Evolutionary conservation across 1,140 invertebrate species (phyloP).

Genomic region (Anastrepha obliqua): DNA sequence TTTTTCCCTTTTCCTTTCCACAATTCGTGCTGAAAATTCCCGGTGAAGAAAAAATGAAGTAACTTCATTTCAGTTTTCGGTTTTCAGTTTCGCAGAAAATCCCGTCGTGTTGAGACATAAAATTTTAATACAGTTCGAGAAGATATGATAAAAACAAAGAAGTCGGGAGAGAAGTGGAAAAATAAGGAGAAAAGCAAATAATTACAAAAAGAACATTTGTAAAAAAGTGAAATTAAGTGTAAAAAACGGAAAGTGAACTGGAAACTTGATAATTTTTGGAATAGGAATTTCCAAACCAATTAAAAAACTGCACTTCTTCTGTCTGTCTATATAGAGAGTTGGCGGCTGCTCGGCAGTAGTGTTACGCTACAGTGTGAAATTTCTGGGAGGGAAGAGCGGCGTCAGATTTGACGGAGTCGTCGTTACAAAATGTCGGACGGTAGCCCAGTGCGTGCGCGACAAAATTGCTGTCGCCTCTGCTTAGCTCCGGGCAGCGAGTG

Average conservation of each 20-base stretch:
- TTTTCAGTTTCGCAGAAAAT: constrained; percentile 55
- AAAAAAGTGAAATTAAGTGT: constrained; percentile 56
- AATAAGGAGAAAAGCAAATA: not conserved
- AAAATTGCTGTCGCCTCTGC: constrained; percentile 73
- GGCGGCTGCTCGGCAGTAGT: not conserved
- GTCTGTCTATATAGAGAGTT: constrained; percentile 11
- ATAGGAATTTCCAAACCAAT: constrained; percentile 11
- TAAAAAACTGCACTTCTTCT: not conserved
- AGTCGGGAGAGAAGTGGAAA: constrained; percentile 47
- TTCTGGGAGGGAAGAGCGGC: constrained; percentile 44
- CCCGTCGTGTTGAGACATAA: constrained; percentile 53
- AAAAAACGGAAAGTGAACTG: constrained; percentile 54
- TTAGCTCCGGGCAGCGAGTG: constrained; percentile 72
- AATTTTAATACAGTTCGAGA: constrained; percentile 9
- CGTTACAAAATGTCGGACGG: constrained; percentile 56
- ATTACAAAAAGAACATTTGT: constrained; percentile 13
- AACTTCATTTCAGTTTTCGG: constrained; percentile 49
- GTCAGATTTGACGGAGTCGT: constrained; percentile 37
- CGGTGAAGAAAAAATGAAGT: constrained; percentile 11
- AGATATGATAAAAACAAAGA: constrained; percentile 54
- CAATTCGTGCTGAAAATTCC: not conserved
- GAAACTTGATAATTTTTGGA: not conserved
- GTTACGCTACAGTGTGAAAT: constrained; percentile 7
- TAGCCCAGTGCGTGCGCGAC: constrained; percentile 58
- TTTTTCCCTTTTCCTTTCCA: not conserved